A percentile compares a stretch with the other conserved stretches of the same genome.
These are phyloP conservation scores for Palythoa grandiflora DNA, from an alignment of 92 coral and sea anemone species.

Conservation along the genomic window DNA sequence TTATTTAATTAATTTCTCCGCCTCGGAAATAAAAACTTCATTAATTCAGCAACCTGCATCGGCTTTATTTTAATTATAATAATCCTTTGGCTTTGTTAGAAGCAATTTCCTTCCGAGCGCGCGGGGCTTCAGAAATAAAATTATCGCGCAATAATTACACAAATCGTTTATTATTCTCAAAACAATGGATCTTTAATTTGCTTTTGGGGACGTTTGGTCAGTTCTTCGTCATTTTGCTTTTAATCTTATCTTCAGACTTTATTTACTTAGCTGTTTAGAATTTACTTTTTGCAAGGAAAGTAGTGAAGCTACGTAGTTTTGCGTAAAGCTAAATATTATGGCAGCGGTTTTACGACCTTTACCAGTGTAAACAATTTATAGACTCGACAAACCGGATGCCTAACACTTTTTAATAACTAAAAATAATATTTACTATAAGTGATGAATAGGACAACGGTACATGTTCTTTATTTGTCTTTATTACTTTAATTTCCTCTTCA, in stretches of 20 bases:
- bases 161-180: not conserved
- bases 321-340: not conserved
- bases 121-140: not conserved
- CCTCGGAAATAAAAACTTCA: not conserved
- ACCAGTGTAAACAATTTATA: not conserved
- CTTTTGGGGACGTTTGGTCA: not conserved
- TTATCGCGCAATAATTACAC: not conserved
- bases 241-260: not conserved
- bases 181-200: not conserved
- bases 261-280: not conserved
- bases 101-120: not conserved
- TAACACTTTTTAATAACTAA: not conserved
- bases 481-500: not conserved
- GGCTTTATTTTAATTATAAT: not conserved
- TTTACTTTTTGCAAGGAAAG: not conserved
- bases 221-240: not conserved
- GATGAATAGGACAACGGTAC: constrained; percentile 1
- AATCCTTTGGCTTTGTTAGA: not conserved
- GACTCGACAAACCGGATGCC: not conserved
- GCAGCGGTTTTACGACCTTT: not conserved
- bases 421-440: not conserved
- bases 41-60: not conserved
- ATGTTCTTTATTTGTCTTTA: not conserved
- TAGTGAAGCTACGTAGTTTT: not conserved
- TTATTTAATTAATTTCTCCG: not conserved